Evolutionary conservation across 2,888 invertebrate genomes (phyloP), one percentile per base, ranked within the genome.

Genomic region (Brenthis daphne): DNA sequence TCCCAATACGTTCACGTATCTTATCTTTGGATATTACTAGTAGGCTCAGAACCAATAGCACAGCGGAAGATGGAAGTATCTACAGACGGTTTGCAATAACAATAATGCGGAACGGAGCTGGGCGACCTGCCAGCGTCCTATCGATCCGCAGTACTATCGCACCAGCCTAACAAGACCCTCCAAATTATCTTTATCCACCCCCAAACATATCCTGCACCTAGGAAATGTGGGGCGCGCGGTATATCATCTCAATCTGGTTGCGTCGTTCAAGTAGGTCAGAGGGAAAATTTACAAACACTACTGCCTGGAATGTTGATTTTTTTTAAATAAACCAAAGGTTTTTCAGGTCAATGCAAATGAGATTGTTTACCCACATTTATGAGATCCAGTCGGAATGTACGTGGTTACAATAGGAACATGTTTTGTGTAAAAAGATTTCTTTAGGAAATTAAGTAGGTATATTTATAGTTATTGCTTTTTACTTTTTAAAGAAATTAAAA

Each of bases 231-330:
- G 76, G 79, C 79, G 74, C 76, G 80, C 71, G 82, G 87, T 69
- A 82, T 88, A 73, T 84, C 91, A 81, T 72, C 72, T 55, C 76
- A 76, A 71, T 77, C 79, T 89, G 89, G 91, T 78, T 78, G 77
- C 78, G 79, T 83, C 86, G 84, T 82, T 85, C 90, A 92, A 92
- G 89, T 92, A 92, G 92, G 92, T 92, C 92, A 92, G 84, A 90
- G 84, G 90, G 90, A 92, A 91, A 90, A 89, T 92, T 90, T 90
- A 91, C 90, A 90, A 92, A 91, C 88, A 90, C 89, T 89, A 90
- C 87, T 86, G 64, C 84, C 79, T 73, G 78, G 81, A 83, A 82
- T 85, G 85, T 84, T 82, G 85, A 82, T 84, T 88, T 88, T 89
- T 88, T 89, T 86, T 69, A 71, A 89, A 88, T 87, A 85, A 88